Evolutionary conservation across 1,140 invertebrate species (phyloP), one percentile per base, ranked within the genome.

Genomic region (Anastrepha ludens): DNA sequence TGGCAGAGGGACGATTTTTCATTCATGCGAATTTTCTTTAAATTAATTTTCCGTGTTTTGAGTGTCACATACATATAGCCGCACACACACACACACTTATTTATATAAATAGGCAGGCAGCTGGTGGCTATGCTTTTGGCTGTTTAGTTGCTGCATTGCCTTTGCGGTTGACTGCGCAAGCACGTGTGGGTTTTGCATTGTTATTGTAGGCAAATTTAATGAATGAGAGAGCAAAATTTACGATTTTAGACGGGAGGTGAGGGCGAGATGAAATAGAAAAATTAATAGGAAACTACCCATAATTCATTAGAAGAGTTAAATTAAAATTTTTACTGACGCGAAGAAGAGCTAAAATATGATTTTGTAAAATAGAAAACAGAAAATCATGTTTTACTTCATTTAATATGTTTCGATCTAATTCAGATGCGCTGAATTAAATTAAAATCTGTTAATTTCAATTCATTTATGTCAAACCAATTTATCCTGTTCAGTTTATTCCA

Each of bases 11-110:
- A n/a, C 59, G 90, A 92, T 92, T 92, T 92, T 92, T 92, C 91
- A 92, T 92, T 92, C 91, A 92, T 92, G 91, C 91, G 91, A 92
- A 92, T 91, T 92, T 87, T 55, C 47, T 86, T 87, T 87, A 87
- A 87, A 87, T 86, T 86, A 86, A 86, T 86, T 86, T 65, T 86
- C 59, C 13, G 20, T 86, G 13, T 39, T 86, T 65, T 86, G 44
- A 62, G 47, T 59, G 81, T 8, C 17, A 29, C 74, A 81, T 41
- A 41, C 17, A 81, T n/a, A 41, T 44, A 50, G 13, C 47, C 11
- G 2, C 29, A 5, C 4, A 59, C n/a, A 85, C 4, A 20, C 8
- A 41, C 3, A 17, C 60, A 55, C 20, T 6, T 62, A 44, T 60
- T 60, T 86, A 17, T 47, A 70, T 13, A 44, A 70, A 39, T 70